A percentile compares a stretch with the other conserved stretches of the same genome.
Evolutionary conservation across 2,888 invertebrate species (phyloP).

Genomic region (Ommatoiulus sabulosus): DNA sequence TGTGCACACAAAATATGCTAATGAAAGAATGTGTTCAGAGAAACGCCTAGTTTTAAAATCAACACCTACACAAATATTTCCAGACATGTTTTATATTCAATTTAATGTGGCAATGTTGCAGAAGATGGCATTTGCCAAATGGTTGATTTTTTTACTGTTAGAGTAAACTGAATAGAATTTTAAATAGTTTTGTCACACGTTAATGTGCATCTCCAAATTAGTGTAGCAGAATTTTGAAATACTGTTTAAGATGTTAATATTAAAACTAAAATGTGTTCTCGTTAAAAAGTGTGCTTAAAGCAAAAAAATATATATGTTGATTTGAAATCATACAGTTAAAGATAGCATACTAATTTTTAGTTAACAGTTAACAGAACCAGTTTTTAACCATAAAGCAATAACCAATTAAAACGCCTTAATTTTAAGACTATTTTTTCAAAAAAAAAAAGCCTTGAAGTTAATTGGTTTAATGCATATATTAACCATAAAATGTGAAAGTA

Average conservation of each 20-base stretch:
- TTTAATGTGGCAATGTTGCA: background rate
- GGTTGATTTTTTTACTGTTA: background rate
- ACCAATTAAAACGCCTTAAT: background rate
- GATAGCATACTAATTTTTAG: background rate
- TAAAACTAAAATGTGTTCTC: background rate
- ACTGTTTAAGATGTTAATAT: background rate
- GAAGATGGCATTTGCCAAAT: background rate
- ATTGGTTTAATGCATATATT: background rate
- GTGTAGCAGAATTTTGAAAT: background rate
- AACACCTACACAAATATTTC: background rate
- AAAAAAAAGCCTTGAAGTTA: background rate
- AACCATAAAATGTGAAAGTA: background rate
- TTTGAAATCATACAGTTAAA: background rate
- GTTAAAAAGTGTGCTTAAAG: background rate
- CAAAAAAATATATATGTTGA: background rate
- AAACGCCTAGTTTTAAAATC: background rate
- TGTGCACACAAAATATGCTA: background rate
- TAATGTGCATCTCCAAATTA: background rate
- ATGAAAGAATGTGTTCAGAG: background rate
- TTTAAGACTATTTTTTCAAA: background rate
- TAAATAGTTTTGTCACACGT: background rate
- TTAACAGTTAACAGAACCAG: background rate
- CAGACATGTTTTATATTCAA: background rate
- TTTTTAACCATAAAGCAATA: conserved; percentile 1
- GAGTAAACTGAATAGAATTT: background rate